Evolutionary conservation across 2,113 vertebrate species (phyloP), one percentile per base, ranked within the genome.

Genomic region (Dissostichus mawsoni): DNA sequence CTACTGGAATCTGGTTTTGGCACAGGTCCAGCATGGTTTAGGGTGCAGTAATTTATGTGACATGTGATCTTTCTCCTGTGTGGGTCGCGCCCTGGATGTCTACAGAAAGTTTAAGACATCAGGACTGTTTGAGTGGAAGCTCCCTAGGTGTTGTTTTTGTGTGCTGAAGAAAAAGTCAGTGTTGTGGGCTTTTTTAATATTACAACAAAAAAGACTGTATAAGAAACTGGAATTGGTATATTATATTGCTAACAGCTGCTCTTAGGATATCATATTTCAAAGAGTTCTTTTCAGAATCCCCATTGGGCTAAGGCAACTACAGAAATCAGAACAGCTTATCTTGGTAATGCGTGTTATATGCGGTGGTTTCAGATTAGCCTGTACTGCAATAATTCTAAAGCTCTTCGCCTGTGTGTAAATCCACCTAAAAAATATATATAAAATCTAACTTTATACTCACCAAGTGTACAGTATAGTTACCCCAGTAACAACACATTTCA

Each of bases 1-100:
- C 52, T 74, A 25, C 45, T 76, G 72, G 65, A 77, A 80, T 74
- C n/a, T 23, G 29, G 51, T 20, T 80, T 67, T 67, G 68, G 65
- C 25, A 11, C 16, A 0, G 0, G 33, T 79, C 66, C 82, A 51
- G 11, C 18, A 0, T 16, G 47, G 62, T 74, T 62, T 53, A 41
- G 50, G 61, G 59, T 48, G 47, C 56, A 65, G 61, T 69, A 18
- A 61, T 62, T 81, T 47, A 57, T 48, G 48, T 69, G 78, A 81
- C 48, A 73, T 74, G 33, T 62, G 78, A 86, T 72, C 74, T 65
- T 55, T 72, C 8, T 65, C 9, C 41, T 2, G 2, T 33, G 36
- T 2, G 25, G 25, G 75, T 55, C 5, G 8, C 1, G 0, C 57
- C 33, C 41, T 55, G 47, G 58, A 56, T 33, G 20, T 52, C 12